Base-by-base conservation (phyloP, 2,113 vertebrate genomes). In the Tachycineta bicolor region DNA sequence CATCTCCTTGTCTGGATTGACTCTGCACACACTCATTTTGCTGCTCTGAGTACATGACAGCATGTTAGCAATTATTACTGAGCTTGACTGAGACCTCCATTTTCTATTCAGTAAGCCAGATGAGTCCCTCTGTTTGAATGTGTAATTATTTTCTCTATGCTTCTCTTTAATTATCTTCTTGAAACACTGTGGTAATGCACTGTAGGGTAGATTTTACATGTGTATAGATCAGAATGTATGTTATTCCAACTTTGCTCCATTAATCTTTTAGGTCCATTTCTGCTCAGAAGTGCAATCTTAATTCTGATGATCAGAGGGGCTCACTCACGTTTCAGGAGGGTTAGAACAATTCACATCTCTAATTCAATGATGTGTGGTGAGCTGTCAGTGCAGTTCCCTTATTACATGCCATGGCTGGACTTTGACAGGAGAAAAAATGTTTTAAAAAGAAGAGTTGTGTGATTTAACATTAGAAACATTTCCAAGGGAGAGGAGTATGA, bases 61-160 rank as follows among this genome's bases (percentile, higher is more conserved):
- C 11, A 15, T 88, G 77, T 70, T 90, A 86, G 64, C 59, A 90
- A 60, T 70, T 81, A 86, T 44, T 95, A 80, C 68, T 20, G 90
- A 93, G 71, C 63, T 82, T 90, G 89, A 52, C 79, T 75, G 41
- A 80, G 75, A 93, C 85, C 34, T 74, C 28, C 34, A 14, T 94
- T 91, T 93, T 88, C 69, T 93, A 16, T 89, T 93, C 90, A 87
- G 56, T 74, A 85, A 93, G 60, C 71, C 41, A 90, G 76, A 88
- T 90, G 73, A 93, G 82, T 92, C 94, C 55, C 64, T 93, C 71
- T 89, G 47, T 68, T 89, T 46, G 43, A 52, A 93, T 90, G 59
- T 86, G 79, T 90, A 83, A 94, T 95, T 88, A 93, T 91, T 90
- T 94, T 77, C 83, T 90, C 87, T 86, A 47, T 94, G 87, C 41